Conservation (phyloP, 2,113 vertebrate species). For the Bostrychus sinensis region DNA sequence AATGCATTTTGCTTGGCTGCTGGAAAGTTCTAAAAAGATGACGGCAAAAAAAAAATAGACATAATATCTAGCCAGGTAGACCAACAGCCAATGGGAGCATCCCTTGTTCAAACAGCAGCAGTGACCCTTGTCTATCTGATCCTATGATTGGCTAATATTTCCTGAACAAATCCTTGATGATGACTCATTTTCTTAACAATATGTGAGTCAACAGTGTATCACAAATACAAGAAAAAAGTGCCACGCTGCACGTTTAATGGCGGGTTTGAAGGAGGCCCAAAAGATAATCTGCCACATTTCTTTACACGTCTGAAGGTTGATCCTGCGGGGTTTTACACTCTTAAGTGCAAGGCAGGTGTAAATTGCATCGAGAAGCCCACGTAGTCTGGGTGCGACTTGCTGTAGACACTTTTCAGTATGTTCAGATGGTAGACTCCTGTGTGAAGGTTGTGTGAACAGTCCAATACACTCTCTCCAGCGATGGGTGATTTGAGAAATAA, state of each 20-base stretch:
- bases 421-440: conserved; percentile 37
- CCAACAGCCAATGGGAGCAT: no score
- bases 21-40: no score
- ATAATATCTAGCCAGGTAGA: no score
- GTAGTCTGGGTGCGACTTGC: conserved; percentile 31
- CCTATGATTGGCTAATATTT: no score
- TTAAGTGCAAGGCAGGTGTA: conserved; percentile 69
- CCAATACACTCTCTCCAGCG: conserved; percentile 52
- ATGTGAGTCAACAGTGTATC: background rate
- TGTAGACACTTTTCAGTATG: conserved; percentile 25
- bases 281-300: conserved; percentile 43
- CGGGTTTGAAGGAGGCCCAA: conserved; percentile 17
- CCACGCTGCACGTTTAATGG: conserved; percentile 10
- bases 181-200: background rate
- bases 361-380: conserved; percentile 64
- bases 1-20: background rate
- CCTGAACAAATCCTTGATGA: background rate
- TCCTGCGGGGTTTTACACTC: conserved; percentile 58
- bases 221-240: background rate
- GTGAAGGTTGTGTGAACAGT: conserved; percentile 50
- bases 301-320: conserved; percentile 34
- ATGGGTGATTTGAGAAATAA: conserved; percentile 72
- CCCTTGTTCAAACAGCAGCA: no score
- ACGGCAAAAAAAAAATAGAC: no score
- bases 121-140: no score